These are phyloP conservation scores for Petrolisthes cinctipes DNA, from an alignment of 2,888 invertebrate species.

Conservation along the genomic window DNA sequence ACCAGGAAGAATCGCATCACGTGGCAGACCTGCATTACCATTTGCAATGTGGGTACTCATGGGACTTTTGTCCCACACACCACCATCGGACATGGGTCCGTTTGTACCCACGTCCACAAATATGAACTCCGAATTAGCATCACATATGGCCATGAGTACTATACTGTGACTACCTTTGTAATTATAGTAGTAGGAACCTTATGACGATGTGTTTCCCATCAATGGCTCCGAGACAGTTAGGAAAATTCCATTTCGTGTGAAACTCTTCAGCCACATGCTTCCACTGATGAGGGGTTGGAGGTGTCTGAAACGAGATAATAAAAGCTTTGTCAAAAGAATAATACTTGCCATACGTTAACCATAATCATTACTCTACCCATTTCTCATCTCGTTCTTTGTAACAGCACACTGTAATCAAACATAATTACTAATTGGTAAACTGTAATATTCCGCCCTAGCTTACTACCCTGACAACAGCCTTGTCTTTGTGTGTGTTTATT, in stretches of 20 bases:
- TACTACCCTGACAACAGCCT: neutral
- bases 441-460: neutral
- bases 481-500: neutral
- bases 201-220: slow-evolving; percentile 35
- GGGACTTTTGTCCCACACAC: slow-evolving; percentile 33
- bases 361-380: neutral
- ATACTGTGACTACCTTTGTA: slow-evolving; percentile 43
- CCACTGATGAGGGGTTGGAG: slow-evolving; percentile 36
- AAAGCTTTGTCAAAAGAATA: neutral
- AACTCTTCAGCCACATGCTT: slow-evolving; percentile 31
- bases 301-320: slow-evolving; percentile 31
- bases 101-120: slow-evolving; percentile 31
- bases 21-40: slow-evolving; percentile 16
- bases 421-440: neutral
- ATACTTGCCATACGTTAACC: neutral
- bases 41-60: slow-evolving; percentile 23
- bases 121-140: slow-evolving; percentile 34
- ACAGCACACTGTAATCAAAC: neutral
- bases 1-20: slow-evolving; percentile 11
- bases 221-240: no score
- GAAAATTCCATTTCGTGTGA: slow-evolving; percentile 40
- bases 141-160: slow-evolving; percentile 42
- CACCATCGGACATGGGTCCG: slow-evolving; percentile 33
- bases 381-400: neutral
- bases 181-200: slow-evolving; percentile 35